phyloP scores from a whole-genome alignment of 1,140 invertebrate genomes.

The Dolichoris vasculosae region DNA sequence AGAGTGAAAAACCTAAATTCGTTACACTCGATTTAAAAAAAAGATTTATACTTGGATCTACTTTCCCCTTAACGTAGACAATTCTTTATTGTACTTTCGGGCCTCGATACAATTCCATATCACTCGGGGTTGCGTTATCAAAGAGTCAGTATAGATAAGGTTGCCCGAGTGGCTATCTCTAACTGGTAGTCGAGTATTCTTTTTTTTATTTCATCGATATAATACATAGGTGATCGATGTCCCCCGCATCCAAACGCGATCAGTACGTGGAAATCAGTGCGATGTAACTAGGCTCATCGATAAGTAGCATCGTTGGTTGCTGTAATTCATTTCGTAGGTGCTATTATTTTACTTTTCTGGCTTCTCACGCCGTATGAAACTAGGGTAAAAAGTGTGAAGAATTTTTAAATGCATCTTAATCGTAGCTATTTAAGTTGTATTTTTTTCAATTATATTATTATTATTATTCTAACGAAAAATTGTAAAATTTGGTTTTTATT shows the following conservation, averaged over 20 bases:
- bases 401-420: neutral
- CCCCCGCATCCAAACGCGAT: slow-evolving; percentile 56
- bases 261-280: slow-evolving; percentile 59
- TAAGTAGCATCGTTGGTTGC: slow-evolving; percentile 33
- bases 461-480: neutral
- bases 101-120: slow-evolving; percentile 35
- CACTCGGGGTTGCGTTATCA: slow-evolving; percentile 44
- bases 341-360: neutral
- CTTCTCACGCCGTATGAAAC: neutral
- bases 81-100: slow-evolving; percentile 13
- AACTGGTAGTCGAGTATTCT: slow-evolving; percentile 72
- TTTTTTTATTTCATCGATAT: slow-evolving; percentile 61
- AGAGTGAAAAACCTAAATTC: neutral
- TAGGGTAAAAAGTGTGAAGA: neutral
- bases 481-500: neutral
- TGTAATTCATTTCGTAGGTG: neutral
- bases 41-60: neutral
- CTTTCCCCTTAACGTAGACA: slow-evolving; percentile 1
- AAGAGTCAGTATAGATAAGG: slow-evolving; percentile 63
- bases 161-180: slow-evolving; percentile 73
- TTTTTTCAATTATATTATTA: neutral
- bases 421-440: neutral
- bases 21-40: neutral
- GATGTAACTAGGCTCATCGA: slow-evolving; percentile 13
- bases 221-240: slow-evolving; percentile 73